phyloP scores from a whole-genome alignment of 2,888 invertebrate species.

The Lacanobia oleracea region DNA sequence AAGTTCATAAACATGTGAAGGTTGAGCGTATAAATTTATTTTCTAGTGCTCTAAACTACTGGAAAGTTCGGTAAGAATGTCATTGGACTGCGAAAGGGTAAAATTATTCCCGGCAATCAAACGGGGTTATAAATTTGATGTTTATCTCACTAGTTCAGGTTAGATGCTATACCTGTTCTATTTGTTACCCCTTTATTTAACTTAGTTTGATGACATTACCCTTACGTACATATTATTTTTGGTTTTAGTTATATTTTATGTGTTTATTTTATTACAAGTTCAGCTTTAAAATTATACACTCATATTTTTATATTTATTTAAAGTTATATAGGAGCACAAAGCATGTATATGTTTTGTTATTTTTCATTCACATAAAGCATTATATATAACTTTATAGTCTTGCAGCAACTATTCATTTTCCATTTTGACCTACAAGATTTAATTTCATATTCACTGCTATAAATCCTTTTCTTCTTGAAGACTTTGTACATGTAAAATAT shows the following conservation, averaged over 20 bases:
- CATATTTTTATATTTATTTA: constrained; percentile 18
- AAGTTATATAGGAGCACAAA: constrained; percentile 17
- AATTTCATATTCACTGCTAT: not conserved
- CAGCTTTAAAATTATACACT: constrained; percentile 17
- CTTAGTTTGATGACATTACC: constrained; percentile 61
- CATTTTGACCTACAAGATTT: not conserved
- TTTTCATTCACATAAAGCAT: not conserved
- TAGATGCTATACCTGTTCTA: constrained; percentile 77
- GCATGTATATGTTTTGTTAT: constrained; percentile 18
- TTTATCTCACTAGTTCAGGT: constrained; percentile 97
- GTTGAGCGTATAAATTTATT: constrained; percentile 82
- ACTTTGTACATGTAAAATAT: not conserved
- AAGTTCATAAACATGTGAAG: constrained; percentile 64
- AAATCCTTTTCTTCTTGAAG: not conserved
- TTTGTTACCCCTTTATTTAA: constrained; percentile 55
- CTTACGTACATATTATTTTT: constrained; percentile 44
- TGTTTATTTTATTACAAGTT: constrained; percentile 9
- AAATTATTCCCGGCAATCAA: constrained; percentile 95
- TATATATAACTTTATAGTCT: not conserved
- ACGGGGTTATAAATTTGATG: constrained; percentile 95
- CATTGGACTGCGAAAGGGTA: constrained; percentile 93
- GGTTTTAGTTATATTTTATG: constrained; percentile 45
- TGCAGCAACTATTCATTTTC: not conserved
- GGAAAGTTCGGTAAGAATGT: constrained; percentile 94
- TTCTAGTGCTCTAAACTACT: constrained; percentile 93